These are phyloP conservation scores for Melieria crassipennis DNA, from an alignment of 2,888 invertebrate species.

Conservation along the genomic window DNA sequence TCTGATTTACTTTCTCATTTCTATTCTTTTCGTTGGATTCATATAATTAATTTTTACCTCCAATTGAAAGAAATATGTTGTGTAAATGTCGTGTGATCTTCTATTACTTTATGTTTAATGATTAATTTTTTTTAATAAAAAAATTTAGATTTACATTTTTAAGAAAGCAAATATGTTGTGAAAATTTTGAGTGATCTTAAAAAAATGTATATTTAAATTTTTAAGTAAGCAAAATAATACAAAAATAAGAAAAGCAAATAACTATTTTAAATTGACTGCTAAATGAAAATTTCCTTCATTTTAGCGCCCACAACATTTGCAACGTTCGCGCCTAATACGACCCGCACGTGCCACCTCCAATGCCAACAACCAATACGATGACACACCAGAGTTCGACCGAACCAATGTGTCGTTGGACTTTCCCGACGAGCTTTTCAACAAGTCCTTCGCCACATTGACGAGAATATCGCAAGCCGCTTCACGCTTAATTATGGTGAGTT, in stretches of 20 bases:
- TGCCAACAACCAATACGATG: slow-evolving; percentile 62
- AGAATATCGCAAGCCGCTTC: slow-evolving; percentile 71
- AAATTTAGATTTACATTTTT: no score
- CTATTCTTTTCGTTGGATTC: no score
- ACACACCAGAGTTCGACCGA: slow-evolving; percentile 68
- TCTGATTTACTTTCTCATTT: no score
- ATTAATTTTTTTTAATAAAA: no score
- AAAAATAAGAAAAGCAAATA: no score
- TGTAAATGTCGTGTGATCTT: no score
- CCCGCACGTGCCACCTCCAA: slow-evolving; percentile 48
- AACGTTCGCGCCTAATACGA: slow-evolving; percentile 30
- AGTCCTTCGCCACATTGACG: slow-evolving; percentile 71
- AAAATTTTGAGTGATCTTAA: no score
- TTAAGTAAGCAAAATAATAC: not conserved
- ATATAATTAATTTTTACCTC: no score
- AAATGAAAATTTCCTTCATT: not conserved
- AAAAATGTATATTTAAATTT: not conserved
- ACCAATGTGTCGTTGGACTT: slow-evolving; percentile 70
- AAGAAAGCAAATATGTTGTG: no score
- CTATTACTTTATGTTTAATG: no score
- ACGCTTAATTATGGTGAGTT: slow-evolving; percentile 70
- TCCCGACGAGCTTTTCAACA: slow-evolving; percentile 70
- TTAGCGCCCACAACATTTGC: not conserved
- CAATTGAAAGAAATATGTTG: no score
- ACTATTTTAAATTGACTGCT: not conserved